Evolutionary conservation across 2,888 invertebrate species (phyloP).

Genomic region (Pammene fasciana): DNA sequence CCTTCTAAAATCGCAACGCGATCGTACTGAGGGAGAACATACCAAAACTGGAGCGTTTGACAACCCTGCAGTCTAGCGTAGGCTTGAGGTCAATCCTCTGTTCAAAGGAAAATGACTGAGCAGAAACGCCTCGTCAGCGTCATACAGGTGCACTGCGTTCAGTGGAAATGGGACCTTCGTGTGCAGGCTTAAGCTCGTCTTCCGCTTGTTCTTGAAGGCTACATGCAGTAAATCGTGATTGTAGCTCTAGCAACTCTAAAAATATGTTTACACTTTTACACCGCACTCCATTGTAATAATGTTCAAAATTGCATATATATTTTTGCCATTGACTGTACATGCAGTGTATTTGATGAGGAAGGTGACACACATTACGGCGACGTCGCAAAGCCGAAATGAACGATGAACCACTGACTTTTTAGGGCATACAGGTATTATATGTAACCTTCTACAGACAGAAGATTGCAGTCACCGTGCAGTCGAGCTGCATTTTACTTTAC

Average conservation of each 20-base stretch:
- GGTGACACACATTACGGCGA: conserved; percentile 7
- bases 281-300: too few species aligned
- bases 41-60: conserved; percentile 3
- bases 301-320: too few species aligned
- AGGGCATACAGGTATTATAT: too few species aligned
- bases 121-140: conserved; percentile 32
- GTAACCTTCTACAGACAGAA: not conserved
- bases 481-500: too few species aligned
- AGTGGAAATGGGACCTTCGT: not conserved
- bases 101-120: conserved; percentile 27
- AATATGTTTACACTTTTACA: too few species aligned
- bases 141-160: not conserved
- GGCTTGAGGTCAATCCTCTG: conserved; percentile 28
- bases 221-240: conserved; percentile 8
- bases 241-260: not conserved
- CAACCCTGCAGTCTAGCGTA: conserved; percentile 30
- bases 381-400: not conserved
- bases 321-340: too few species aligned
- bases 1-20: too few species aligned
- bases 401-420: not conserved
- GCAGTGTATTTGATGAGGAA: too few species aligned
- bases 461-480: not conserved
- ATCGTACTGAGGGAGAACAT: too few species aligned
- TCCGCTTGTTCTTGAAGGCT: conserved; percentile 2
- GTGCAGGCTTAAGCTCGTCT: not conserved